A percentile compares a stretch with the other conserved stretches of the same genome.
phyloP scores from a whole-genome alignment of 2,797 vertebrate species.

The Pseudotriccus pelzelni region DNA sequence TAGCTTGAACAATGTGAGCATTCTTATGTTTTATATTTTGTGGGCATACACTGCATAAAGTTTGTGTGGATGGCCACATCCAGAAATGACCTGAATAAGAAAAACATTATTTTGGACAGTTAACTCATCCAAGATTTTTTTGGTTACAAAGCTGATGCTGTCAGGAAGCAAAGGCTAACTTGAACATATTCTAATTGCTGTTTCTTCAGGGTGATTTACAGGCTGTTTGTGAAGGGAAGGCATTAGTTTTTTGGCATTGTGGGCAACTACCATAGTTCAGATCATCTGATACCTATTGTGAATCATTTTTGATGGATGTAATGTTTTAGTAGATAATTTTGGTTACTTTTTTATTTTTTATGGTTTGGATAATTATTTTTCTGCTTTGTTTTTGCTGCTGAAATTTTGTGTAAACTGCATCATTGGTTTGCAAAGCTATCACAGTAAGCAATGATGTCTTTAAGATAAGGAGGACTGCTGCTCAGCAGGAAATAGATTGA shows the following conservation, averaged over 20 bases:
- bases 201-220: not conserved
- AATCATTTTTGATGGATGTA: not conserved
- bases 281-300: not conserved
- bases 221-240: not conserved
- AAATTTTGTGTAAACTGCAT: not conserved
- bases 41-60: not conserved
- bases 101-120: not conserved
- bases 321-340: not conserved
- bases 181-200: not conserved
- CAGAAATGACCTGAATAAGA: not conserved
- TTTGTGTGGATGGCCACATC: not conserved
- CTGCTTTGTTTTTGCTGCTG: not conserved
- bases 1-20: not conserved
- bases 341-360: not conserved
- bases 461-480: not conserved
- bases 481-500: not conserved
- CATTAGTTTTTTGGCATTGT: not conserved
- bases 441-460: not conserved
- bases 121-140: not conserved
- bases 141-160: not conserved
- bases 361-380: not conserved
- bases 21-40: not conserved
- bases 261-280: fast-evolving
- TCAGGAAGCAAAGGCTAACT: not conserved
- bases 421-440: not conserved